These are phyloP conservation scores for Chironomus striatipennis DNA, from an alignment of 1,140 invertebrate genomes.

Conservation along the genomic window DNA sequence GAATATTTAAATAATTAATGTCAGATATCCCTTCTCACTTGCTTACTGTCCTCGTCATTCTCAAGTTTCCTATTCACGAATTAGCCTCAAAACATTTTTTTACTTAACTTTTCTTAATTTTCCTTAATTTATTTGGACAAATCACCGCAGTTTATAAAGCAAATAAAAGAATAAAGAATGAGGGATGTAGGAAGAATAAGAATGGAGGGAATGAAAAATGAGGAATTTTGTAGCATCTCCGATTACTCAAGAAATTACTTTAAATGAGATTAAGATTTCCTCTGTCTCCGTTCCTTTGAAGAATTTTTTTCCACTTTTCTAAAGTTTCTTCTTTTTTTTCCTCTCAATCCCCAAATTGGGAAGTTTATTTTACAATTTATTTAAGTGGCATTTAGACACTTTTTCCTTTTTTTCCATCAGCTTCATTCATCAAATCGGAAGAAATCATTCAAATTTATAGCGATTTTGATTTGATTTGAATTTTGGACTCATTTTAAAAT, in stretches of 20 bases:
- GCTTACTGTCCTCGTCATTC: neutral
- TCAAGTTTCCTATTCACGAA: neutral
- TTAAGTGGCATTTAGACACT: slow-evolving; percentile 21
- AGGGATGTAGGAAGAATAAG: neutral
- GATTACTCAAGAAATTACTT: neutral
- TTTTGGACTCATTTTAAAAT: neutral
- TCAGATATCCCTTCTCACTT: neutral
- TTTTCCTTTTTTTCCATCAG: neutral
- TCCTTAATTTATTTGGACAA: slow-evolving; percentile 18
- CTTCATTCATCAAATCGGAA: neutral
- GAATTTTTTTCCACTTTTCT: neutral
- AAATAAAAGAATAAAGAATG: neutral
- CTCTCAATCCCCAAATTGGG: neutral
- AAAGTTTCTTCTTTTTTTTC: neutral
- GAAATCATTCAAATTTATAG: no score
- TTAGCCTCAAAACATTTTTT: slow-evolving; percentile 17
- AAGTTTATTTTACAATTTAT: slow-evolving; percentile 21
- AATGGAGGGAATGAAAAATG: neutral
- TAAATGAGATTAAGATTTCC: slow-evolving; percentile 18
- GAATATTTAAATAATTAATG: neutral
- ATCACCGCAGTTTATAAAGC: neutral
- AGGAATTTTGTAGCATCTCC: neutral
- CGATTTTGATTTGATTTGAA: neutral
- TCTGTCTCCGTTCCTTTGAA: no score
- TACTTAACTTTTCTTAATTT: neutral